A percentile compares a stretch with the other conserved stretches of the same genome.
Evolutionary conservation across 2,888 invertebrate genomes (phyloP).

Genomic region (Microdon myrmicae): DNA sequence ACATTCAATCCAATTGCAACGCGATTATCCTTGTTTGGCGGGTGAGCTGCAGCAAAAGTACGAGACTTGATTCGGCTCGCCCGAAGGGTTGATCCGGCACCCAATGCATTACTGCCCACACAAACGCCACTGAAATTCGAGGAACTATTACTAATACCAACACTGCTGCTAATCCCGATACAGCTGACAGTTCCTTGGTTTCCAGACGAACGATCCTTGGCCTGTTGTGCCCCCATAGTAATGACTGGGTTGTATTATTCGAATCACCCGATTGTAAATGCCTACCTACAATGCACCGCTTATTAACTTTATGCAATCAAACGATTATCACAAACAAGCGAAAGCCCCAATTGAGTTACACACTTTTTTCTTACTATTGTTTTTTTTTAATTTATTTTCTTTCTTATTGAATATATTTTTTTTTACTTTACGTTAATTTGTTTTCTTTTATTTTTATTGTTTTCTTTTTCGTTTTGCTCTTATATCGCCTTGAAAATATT

Average conservation of each 20-base stretch:
- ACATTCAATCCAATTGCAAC: conserved; percentile 85
- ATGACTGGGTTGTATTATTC: conserved; percentile 58
- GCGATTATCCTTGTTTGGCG: conserved; percentile 83
- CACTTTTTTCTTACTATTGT: conserved; percentile 11
- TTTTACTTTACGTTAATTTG: conserved; percentile 3
- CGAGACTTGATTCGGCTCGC: conserved; percentile 75
- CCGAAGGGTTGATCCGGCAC: conserved; percentile 73
- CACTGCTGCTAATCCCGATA: conserved; percentile 70
- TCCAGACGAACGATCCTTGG: conserved; percentile 79
- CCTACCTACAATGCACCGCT: conserved; percentile 3
- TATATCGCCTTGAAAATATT: conserved; percentile 6
- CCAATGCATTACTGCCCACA: conserved; percentile 58
- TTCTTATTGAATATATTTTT: background rate
- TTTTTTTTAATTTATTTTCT: conserved; percentile 3
- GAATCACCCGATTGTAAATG: conserved; percentile 36
- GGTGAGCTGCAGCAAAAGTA: conserved; percentile 50
- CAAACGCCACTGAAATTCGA: conserved; percentile 53
- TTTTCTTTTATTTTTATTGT: background rate
- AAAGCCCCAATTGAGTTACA: conserved; percentile 7
- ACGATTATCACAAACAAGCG: too few species aligned
- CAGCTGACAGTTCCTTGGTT: conserved; percentile 64
- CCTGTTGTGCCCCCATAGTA: conserved; percentile 91
- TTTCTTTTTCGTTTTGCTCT: background rate
- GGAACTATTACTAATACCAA: conserved; percentile 60
- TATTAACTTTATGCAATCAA: conserved; percentile 23